phyloP scores from a whole-genome alignment of 2,797 vertebrate species.

The Capromys pilorides region DNA sequence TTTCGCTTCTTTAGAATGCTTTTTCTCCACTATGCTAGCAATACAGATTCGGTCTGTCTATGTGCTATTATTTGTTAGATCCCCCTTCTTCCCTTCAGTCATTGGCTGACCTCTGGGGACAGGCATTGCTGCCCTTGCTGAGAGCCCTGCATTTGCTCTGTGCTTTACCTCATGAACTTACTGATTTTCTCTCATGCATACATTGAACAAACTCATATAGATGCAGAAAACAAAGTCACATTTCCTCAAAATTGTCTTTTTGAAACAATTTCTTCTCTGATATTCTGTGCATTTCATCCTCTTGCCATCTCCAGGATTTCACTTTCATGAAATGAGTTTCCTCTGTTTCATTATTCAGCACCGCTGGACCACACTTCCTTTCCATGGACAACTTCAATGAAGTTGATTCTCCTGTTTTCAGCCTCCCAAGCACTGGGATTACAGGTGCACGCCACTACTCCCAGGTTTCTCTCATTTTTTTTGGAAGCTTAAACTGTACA shows the following conservation, averaged over 20 bases:
- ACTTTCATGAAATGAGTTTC: not conserved
- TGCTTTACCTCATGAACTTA: not conserved
- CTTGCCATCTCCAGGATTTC: not conserved
- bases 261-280: not conserved
- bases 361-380: not conserved
- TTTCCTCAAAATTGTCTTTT: not conserved
- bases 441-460: too few relatives aligned
- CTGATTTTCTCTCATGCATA: not conserved
- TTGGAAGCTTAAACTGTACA: not conserved
- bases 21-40: not conserved
- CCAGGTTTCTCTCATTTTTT: not conserved
- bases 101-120: not conserved
- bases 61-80: not conserved
- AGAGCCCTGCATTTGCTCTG: not conserved
- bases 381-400: not conserved
- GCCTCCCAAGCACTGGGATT: too few relatives aligned
- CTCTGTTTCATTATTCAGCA: not conserved
- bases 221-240: not conserved
- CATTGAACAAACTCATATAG: not conserved
- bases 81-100: not conserved
- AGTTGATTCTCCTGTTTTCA: not conserved
- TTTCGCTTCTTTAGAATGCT: not conserved
- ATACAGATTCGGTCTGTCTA: not conserved
- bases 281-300: too few relatives aligned
- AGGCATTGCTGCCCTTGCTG: not conserved